phyloP scores from a whole-genome alignment of 2,888 invertebrate species.

The Acrocyrtus sp. region DNA sequence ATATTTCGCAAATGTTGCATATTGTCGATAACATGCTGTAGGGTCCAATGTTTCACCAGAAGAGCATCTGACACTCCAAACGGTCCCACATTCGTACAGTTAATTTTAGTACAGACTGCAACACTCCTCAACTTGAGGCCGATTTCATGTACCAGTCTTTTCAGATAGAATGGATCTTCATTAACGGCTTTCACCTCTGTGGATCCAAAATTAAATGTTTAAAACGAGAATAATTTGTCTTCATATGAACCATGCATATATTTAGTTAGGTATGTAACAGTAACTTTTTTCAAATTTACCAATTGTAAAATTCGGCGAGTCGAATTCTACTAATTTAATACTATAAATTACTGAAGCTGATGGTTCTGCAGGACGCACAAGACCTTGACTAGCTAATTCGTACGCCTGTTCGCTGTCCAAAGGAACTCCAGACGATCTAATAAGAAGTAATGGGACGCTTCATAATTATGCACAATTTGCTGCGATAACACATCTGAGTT shows the following conservation, averaged over 20 bases:
- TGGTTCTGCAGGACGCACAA: slow-evolving; percentile 77
- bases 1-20: slow-evolving; percentile 67
- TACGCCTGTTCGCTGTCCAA: slow-evolving; percentile 89
- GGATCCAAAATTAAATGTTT: too few relatives aligned
- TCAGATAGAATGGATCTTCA: slow-evolving; percentile 82
- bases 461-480: neutral
- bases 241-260: neutral
- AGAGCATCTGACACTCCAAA: slow-evolving; percentile 79
- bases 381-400: slow-evolving; percentile 85
- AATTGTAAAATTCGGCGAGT: slow-evolving; percentile 84
- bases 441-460: neutral
- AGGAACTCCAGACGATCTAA: slow-evolving; percentile 80
- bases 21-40: slow-evolving; percentile 76
- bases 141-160: slow-evolving; percentile 82
- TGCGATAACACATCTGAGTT: neutral
- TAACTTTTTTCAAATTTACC: slow-evolving; percentile 71
- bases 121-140: slow-evolving; percentile 81
- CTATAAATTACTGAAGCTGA: slow-evolving; percentile 85
- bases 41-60: slow-evolving; percentile 83
- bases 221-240: too few relatives aligned
- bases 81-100: slow-evolving; percentile 84
- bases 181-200: slow-evolving; percentile 89
- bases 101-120: slow-evolving; percentile 82
- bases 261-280: neutral
- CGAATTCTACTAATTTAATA: slow-evolving; percentile 83